Conservation (phyloP, 2,888 invertebrate species). For the Drosophila demipolita region DNA sequence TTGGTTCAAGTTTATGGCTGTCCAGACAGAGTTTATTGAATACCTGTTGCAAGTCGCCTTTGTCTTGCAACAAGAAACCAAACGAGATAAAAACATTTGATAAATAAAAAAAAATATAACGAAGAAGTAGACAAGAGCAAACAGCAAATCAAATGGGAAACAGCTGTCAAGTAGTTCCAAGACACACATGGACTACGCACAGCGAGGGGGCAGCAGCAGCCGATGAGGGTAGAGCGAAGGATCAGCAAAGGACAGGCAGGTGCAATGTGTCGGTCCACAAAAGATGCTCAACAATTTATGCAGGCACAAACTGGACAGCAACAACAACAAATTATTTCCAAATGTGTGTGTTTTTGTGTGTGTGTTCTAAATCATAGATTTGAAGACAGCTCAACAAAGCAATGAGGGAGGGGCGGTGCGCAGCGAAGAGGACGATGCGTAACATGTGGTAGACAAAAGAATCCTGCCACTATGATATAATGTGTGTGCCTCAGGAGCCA, state of each 20-base stretch:
- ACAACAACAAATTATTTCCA: slow-evolving; percentile 13
- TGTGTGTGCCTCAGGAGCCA: slow-evolving; percentile 17
- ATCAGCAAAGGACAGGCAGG: slow-evolving; percentile 57
- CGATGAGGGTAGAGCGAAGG: slow-evolving; percentile 27
- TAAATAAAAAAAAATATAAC: neutral
- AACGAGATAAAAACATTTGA: slow-evolving; percentile 8
- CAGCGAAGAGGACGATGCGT: slow-evolving; percentile 31
- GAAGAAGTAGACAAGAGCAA: slow-evolving; percentile 20
- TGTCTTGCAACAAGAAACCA: slow-evolving; percentile 18
- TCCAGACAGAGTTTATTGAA: neutral
- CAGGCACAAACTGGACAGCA: slow-evolving; percentile 54
- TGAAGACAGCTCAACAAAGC: slow-evolving; percentile 15
- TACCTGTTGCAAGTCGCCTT: slow-evolving; percentile 40
- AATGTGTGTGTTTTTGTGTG: slow-evolving; percentile 14
- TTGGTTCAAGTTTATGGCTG: neutral
- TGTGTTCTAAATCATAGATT: slow-evolving; percentile 51
- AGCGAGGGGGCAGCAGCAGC: slow-evolving; percentile 36
- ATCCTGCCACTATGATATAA: slow-evolving; percentile 31
- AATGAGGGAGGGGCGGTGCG: neutral
- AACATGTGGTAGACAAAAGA: slow-evolving; percentile 46
- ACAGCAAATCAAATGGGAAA: slow-evolving; percentile 55
- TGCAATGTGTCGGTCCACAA: slow-evolving; percentile 53
- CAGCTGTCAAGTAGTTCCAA: slow-evolving; percentile 50
- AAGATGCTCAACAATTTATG: slow-evolving; percentile 53
- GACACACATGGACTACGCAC: slow-evolving; percentile 52